Evolutionary conservation across 2,113 vertebrate genomes (phyloP), one percentile per base, ranked within the genome.

Genomic region (Dermatemys mawii): DNA sequence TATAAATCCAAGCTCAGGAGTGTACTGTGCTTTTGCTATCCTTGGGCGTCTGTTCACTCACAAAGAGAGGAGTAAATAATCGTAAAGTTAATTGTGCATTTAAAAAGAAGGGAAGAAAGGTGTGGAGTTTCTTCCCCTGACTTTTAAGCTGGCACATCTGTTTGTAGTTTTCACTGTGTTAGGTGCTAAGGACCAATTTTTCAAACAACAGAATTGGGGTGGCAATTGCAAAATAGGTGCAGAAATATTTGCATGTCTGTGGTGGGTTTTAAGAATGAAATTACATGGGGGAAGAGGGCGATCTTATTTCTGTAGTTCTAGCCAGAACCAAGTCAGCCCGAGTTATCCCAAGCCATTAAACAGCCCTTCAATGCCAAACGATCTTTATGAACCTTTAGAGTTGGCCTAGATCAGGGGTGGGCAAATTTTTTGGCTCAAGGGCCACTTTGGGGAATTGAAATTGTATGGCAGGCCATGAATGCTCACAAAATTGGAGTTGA

Each of bases 1-100:
- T 49, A 90, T 88, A 81, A 93, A 93, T 95, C 78, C 83, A 79
- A 79, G 41, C 80, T 83, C 75, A 84, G 82, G 54, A 79, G 32
- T 11, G 46, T 81, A 35, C 54, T 54, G 8, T 44, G 41, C 46
- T 22, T 63, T 55, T 57, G 17, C 17, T 55, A 57, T 57, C 53
- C 50, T 55, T 49, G 57, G 35, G 60, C 29, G 49, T 73, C 44
- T 50, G 29, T 55, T 79, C 76, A 44, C n/a, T 29, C n/a, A 48
- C 38, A 60, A 53, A 48, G 79, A 49, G n/a, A 90, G 27, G 67
- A 32, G 24, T 84, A 67, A 86, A 81, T 84, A 79, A 26, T 50
- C 63, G 32, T 78, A 53, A 82, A 79, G 79, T n/a, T 79, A 70
- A 49, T 46, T 41, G 35, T 76, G 73, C 51, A 35, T 48, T 78